These are phyloP conservation scores for Ia io DNA, from an alignment of 2,113 vertebrate species.

Conservation along the genomic window DNA sequence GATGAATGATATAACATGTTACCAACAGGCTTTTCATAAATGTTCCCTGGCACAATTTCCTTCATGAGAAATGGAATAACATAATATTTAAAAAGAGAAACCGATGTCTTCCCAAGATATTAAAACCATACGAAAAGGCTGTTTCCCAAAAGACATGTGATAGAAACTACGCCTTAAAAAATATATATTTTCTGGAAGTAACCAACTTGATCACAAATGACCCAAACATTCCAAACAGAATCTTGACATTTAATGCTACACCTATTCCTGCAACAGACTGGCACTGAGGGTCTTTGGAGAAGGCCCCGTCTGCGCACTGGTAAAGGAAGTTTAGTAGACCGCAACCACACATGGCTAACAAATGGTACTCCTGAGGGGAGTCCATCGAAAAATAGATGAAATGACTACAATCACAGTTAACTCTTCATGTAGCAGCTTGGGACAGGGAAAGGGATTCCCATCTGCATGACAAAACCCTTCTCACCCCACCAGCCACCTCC, in stretches of 20 bases:
- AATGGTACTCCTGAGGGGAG: conserved; percentile 11
- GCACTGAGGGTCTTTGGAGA: conserved; percentile 19
- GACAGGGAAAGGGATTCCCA: conserved; percentile 50
- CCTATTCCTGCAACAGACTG: background rate
- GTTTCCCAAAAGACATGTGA: background rate
- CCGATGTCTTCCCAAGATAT: background rate
- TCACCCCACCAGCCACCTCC: conserved; percentile 29
- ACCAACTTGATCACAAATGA: conserved; percentile 45
- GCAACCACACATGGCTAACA: conserved; percentile 10
- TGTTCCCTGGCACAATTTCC: conserved; percentile 9
- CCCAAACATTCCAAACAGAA: conserved; percentile 29
- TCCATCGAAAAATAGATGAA: conserved; percentile 25
- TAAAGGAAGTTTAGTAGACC: conserved; percentile 60
- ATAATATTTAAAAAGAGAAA: conserved; percentile 41
- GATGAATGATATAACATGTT: conserved; percentile 42
- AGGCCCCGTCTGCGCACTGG: conserved; percentile 49
- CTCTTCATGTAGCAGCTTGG: conserved; percentile 55
- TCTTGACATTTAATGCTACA: background rate
- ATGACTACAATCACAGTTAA: conserved; percentile 11
- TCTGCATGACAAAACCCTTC: conserved; percentile 46
- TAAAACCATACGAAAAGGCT: background rate
- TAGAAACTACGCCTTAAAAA: background rate
- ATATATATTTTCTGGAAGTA: conserved; percentile 41
- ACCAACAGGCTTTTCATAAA: conserved; percentile 45
- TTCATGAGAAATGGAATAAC: conserved; percentile 44